A percentile compares a stretch with the other conserved stretches of the same genome.
These are phyloP conservation scores for Channa argus DNA, from an alignment of 2,113 vertebrate species.

Conservation along the genomic window DNA sequence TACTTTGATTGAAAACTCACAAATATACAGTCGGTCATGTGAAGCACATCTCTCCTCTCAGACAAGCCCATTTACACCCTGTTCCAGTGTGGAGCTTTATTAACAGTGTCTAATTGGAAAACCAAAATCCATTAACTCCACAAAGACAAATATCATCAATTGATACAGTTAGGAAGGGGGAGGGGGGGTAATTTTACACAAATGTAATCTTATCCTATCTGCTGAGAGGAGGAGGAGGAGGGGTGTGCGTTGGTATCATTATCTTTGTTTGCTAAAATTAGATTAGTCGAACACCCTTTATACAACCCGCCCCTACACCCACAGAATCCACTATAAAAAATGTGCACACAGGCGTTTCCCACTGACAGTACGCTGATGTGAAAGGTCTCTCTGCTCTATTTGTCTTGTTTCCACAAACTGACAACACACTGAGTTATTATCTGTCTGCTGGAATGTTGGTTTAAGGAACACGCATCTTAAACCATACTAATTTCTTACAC, in stretches of 20 bases:
- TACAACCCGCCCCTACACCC: background rate
- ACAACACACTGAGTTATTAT: background rate
- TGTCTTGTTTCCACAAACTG: slow-evolving; percentile 24
- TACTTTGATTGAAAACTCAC: background rate
- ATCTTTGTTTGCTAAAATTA: slow-evolving; percentile 18
- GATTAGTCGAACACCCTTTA: slow-evolving; percentile 16
- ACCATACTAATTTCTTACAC: no score
- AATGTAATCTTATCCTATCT: slow-evolving; percentile 34
- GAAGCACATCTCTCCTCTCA: background rate
- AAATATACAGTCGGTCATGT: background rate
- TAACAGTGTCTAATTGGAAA: slow-evolving; percentile 54
- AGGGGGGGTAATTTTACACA: slow-evolving; percentile 33
- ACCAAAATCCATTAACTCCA: slow-evolving; percentile 48
- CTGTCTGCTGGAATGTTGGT: background rate
- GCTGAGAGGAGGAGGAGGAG: background rate
- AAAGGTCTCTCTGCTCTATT: slow-evolving; percentile 13
- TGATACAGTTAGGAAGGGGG: slow-evolving; percentile 38
- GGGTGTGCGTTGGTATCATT: background rate
- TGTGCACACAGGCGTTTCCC: background rate
- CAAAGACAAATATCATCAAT: slow-evolving; percentile 44
- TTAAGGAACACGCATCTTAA: background rate
- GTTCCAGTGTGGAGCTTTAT: slow-evolving; percentile 32
- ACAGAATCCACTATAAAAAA: background rate
- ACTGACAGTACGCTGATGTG: slow-evolving; percentile 18
- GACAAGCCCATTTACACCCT: background rate